Evolutionary conservation across 53 echinoderm and acorn worm genomes (phyloP), one percentile per base, ranked within the genome.

Genomic region (Astropecten irregularis): DNA sequence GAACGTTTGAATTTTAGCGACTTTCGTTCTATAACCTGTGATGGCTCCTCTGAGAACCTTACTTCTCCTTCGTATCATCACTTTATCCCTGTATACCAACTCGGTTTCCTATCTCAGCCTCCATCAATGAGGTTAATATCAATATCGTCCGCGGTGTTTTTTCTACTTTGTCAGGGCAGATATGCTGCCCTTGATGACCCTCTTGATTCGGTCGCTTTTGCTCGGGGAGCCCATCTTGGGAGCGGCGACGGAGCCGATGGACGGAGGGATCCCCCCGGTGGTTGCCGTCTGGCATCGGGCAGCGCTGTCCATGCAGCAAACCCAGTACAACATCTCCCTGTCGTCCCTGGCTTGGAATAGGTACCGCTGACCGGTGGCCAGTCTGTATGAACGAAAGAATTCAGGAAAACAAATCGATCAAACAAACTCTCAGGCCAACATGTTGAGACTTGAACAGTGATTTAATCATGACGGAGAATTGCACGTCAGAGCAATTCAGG

Each of bases 281-380:
- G 1, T 26, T 7, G 65, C 83, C 9, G 38, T 48, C 40, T 57
- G 59, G 69, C 49, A 49, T 34, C 51, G 76, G 22, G 83, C 59
- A 1, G 65, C 83, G 35, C 82, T 82, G 74, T 91, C 88, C 81
- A 95, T 87, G 31, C 91, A 84, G 60, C 93, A 96, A 10, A 93
- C 68, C 96, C 96, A 96, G 77, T 81, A 96, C 61, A 96, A 52
- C 96, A 96, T 93, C 52, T 96, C 93, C 28, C 91, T 81, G 27
- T 89, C 81, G 59, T 93, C 93, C 46, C 83, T 68, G 27, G 96
- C 93, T 68, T 93, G 91, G 54, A 96, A 93, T 59, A 96, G 79
- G 71, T 84, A 93, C 58, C 86, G 91, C 28, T 71, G 67, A 47
- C 96, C 96, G 39, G 38, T 86, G 10, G 86, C 28, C 27, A 95